A percentile compares a stretch with the other conserved stretches of the same genome.
phyloP scores from a whole-genome alignment of 2,888 invertebrate species.

The Dasysyrphus tricinctus region DNA sequence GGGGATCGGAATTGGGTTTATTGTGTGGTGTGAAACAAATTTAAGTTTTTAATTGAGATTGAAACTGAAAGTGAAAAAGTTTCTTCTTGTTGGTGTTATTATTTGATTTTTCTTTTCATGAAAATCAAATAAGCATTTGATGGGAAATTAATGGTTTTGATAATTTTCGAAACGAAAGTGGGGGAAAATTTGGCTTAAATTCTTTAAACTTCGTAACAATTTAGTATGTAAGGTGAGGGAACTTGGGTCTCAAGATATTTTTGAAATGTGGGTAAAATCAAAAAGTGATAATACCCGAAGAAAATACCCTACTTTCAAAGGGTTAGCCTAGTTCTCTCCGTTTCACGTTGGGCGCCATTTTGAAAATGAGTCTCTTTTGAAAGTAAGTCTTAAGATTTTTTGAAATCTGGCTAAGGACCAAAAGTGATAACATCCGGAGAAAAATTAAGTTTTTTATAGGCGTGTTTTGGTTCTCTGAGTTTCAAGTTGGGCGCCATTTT shows the following conservation, averaged over 20 bases:
- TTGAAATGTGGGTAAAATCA: no score
- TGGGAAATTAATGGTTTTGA: not conserved
- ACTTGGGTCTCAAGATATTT: no score
- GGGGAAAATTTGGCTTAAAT: not conserved
- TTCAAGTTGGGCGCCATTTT: no score
- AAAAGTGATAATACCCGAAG: no score
- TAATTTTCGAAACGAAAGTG: not conserved
- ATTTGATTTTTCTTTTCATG: not conserved
- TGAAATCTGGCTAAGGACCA: no score
- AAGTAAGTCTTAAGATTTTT: no score
- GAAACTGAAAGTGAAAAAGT: constrained; percentile 21
- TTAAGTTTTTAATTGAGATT: constrained; percentile 53
- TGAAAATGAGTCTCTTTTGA: no score
- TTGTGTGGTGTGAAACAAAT: constrained; percentile 46
- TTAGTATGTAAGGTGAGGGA: no score
- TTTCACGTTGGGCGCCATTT: not conserved
- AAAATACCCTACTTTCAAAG: no score
- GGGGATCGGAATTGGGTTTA: constrained; percentile 19
- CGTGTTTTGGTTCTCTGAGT: no score
- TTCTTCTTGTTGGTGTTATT: not conserved
- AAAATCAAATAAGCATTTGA: not conserved
- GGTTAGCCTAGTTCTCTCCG: not conserved
- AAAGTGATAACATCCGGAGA: no score
- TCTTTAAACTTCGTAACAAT: not conserved
- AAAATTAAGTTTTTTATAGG: no score